Conservation (phyloP, 2,888 invertebrate species). For the Chrysodeixis includens region DNA sequence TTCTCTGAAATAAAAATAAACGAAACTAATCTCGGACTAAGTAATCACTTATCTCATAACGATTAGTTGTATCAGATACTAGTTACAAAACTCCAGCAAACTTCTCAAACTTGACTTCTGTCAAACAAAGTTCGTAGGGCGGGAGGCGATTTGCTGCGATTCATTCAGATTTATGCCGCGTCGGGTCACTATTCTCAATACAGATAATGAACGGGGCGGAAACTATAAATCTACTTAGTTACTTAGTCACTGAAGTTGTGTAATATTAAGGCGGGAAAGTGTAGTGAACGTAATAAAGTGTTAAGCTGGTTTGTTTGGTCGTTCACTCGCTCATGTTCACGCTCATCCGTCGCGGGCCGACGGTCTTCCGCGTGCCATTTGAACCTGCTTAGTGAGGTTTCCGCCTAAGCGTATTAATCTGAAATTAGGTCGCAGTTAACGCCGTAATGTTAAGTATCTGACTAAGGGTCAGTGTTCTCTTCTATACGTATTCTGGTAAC, state of each 20-base stretch:
- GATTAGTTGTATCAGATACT: slow-evolving; percentile 60
- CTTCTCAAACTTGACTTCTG: slow-evolving; percentile 70
- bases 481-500: slow-evolving; percentile 29
- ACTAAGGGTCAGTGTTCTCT: slow-evolving; percentile 80
- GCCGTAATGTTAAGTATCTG: slow-evolving; percentile 75
- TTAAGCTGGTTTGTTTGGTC: slow-evolving; percentile 72
- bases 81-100: slow-evolving; percentile 63
- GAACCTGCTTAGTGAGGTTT: slow-evolving; percentile 88
- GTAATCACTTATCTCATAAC: slow-evolving; percentile 57
- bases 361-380: slow-evolving; percentile 81
- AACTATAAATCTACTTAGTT: slow-evolving; percentile 88
- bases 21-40: slow-evolving; percentile 35
- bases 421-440: slow-evolving; percentile 88
- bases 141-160: slow-evolving; percentile 77
- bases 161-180: slow-evolving; percentile 88
- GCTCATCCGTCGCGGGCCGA: slow-evolving; percentile 63
- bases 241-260: slow-evolving; percentile 84
- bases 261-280: slow-evolving; percentile 81
- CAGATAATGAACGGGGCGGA: slow-evolving; percentile 88
- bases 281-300: slow-evolving; percentile 78
- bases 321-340: slow-evolving; percentile 55
- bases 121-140: slow-evolving; percentile 73
- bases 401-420: slow-evolving; percentile 88
- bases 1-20: neutral
- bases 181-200: slow-evolving; percentile 76